Base-by-base conservation (phyloP, 2,888 invertebrate genomes). In the Hirudinaria manillensis region DNA sequence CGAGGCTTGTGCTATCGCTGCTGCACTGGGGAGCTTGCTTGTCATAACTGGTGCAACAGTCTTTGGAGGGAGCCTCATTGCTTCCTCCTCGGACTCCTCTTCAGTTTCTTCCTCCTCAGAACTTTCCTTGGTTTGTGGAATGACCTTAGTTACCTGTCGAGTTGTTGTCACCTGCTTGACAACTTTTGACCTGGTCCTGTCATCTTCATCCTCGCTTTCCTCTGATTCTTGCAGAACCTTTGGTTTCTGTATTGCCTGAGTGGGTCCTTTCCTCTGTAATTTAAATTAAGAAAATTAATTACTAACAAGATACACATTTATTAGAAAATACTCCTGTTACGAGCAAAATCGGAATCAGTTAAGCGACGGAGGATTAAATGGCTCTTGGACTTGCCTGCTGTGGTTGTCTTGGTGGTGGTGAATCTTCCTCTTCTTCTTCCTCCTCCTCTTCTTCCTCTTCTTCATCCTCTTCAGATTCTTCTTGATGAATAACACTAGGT, bases 51-150 rank as follows among this genome's bases (percentile, higher is more conserved):
- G n/a, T 61, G 61, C 7, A n/a, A 61, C 61, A n/a, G 61, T 24
- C 61, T 61, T 45, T 7, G 10, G 61, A 13, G 61, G 61, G n/a
- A 61, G 7, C 13, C 10, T 61, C 61, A 7, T 24, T 61, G 36
- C 61, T 61, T 73, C 73, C 32, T 73, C 73, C 38, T 73, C 73
- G 13, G 34, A 34, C 32, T 73, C 73, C 24, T 73, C 73, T 73
- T 73, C 73, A 24, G 55, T 29, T 72, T 72, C 72, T 53, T 32
- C 65, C 27, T 61, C 65, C n/a, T 38, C 45, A 36, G 55, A 32
- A 27, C 29, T 27, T 72, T 55, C 16, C 36, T 56, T 72, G n/a
- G 51, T 56, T 61, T 34, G 32, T 7, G 2, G 27, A 27, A 53
- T 10, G 53, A 29, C 32, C 51, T 29, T 34, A 4, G 16, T n/a